Evolutionary conservation across 2,888 invertebrate genomes (phyloP).

Genomic region (Epinotia demarniana): DNA sequence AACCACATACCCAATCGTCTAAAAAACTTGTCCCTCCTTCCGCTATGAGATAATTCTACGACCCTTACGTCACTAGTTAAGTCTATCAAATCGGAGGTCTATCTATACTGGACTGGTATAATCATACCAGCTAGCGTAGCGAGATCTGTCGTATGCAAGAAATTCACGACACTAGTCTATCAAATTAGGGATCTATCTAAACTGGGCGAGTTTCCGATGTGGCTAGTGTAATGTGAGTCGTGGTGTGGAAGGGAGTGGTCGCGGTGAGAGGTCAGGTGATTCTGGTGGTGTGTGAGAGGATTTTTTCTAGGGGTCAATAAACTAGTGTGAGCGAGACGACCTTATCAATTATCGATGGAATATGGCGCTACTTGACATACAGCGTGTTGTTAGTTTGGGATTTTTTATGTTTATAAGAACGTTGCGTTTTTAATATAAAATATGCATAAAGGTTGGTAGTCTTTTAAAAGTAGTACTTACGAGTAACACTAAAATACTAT

Average conservation of each 20-base stretch:
- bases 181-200: slow-evolving; percentile 41
- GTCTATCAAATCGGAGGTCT: slow-evolving; percentile 49
- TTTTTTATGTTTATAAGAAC: not conserved
- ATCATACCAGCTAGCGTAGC: not conserved
- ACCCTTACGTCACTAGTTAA: slow-evolving; percentile 49
- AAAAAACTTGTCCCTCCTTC: slow-evolving; percentile 60
- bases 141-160: not conserved
- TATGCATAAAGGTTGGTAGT: too few species aligned
- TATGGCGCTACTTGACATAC: slow-evolving; percentile 56
- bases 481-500: too few species aligned
- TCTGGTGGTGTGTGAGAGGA: slow-evolving; percentile 46
- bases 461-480: too few species aligned
- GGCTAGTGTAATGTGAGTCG: slow-evolving; percentile 15
- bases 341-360: slow-evolving; percentile 75
- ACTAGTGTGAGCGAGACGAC: slow-evolving; percentile 73
- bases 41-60: slow-evolving; percentile 49
- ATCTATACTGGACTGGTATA: slow-evolving; percentile 36
- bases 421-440: too few species aligned
- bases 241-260: not conserved
- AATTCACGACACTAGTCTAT: slow-evolving; percentile 3
- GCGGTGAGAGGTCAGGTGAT: slow-evolving; percentile 20
- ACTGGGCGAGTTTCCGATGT: slow-evolving; percentile 11
- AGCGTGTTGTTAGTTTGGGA: slow-evolving; percentile 52
- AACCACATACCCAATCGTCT: slow-evolving; percentile 52
- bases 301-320: slow-evolving; percentile 73